Evolutionary conservation across 2,888 invertebrate genomes (phyloP).

Genomic region (Helleia helle): DNA sequence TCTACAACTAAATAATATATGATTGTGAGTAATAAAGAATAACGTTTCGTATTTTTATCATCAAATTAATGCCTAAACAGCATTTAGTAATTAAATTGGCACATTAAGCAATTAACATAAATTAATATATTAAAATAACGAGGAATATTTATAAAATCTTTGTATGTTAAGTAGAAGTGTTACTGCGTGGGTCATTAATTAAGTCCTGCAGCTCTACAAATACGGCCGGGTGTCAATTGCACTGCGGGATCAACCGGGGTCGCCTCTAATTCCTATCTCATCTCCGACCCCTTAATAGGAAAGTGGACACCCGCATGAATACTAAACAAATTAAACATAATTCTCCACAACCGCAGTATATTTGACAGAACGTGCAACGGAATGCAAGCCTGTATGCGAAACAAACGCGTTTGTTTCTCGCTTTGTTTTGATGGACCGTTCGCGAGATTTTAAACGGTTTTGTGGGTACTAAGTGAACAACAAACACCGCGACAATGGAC

Average conservation of each 20-base stretch:
- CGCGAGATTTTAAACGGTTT: conserved; percentile 57
- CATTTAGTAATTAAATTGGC: too few species aligned
- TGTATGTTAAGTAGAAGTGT: conserved; percentile 18
- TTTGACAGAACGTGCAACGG: too few species aligned
- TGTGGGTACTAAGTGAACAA: conserved; percentile 46
- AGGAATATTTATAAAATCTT: neutral
- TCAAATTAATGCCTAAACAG: too few species aligned
- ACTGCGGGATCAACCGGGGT: conserved; percentile 31
- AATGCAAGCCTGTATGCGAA: conserved; percentile 18
- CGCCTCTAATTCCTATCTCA: conserved; percentile 33
- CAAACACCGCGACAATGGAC: conserved; percentile 67
- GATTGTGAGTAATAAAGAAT: too few species aligned
- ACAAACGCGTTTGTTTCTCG: conserved; percentile 28
- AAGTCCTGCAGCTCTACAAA: conserved; percentile 37
- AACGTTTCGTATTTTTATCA: too few species aligned
- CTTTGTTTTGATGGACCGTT: conserved; percentile 54
- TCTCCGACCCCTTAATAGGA: conserved; percentile 46
- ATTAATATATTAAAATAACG: too few species aligned
- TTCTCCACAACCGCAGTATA: conserved; percentile 29
- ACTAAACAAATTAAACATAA: conserved; percentile 43
- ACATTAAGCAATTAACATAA: too few species aligned
- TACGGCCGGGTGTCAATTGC: conserved; percentile 30
- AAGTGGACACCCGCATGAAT: conserved; percentile 59
- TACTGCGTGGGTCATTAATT: conserved; percentile 42
- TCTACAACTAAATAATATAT: too few species aligned